Evolutionary conservation across 2,888 invertebrate species (phyloP).

Genomic region (Drosophila mulleri): DNA sequence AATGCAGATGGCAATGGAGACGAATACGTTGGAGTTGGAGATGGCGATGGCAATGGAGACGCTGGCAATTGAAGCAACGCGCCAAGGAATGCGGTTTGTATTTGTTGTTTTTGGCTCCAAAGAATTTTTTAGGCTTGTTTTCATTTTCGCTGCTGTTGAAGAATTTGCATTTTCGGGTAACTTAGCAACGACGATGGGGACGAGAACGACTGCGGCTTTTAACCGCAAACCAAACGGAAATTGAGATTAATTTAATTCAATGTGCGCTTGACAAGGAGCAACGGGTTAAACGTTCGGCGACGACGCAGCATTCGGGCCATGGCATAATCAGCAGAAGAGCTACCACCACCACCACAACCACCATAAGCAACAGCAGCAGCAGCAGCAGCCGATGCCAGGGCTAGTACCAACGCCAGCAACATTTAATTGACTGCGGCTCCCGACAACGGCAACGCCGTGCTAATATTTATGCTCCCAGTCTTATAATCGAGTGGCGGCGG

Average conservation of each 20-base stretch:
- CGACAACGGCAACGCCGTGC: conserved; percentile 72
- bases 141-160: conserved; percentile 62
- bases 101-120: conserved; percentile 35
- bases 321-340: conserved; percentile 48
- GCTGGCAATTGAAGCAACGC: conserved; percentile 64
- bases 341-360: conserved; percentile 15
- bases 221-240: conserved; percentile 81
- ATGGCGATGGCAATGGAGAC: conserved; percentile 14
- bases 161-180: conserved; percentile 66
- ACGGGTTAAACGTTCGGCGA: conserved; percentile 50
- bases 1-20: conserved; percentile 29
- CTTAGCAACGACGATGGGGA: conserved; percentile 22
- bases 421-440: conserved; percentile 72
- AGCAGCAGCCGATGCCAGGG: not conserved
- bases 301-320: conserved; percentile 46
- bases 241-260: conserved; percentile 82
- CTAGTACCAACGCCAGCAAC: conserved; percentile 48
- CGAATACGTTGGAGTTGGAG: conserved; percentile 2
- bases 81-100: conserved; percentile 44
- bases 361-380: not conserved
- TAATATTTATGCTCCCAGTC: conserved; percentile 69
- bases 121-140: conserved; percentile 69
- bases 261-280: conserved; percentile 47
- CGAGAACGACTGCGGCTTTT: conserved; percentile 70
- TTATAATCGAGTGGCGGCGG: conserved; percentile 59